Conservation (phyloP, 2,113 vertebrate genomes). For the Alces alces region DNA sequence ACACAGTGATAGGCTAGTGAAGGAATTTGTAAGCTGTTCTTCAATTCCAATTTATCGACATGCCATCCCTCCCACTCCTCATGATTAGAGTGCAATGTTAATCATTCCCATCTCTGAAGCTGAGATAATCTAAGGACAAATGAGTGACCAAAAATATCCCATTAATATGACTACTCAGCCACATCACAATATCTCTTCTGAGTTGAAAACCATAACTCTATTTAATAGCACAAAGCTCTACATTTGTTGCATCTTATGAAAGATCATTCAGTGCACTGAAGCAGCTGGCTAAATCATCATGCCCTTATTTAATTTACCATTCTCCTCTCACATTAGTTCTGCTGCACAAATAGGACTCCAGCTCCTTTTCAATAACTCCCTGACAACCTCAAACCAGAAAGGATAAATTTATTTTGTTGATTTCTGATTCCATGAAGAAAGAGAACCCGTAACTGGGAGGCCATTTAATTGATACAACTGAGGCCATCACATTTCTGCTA, state of each 20-base stretch:
- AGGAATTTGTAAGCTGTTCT: neutral
- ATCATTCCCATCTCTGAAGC: conserved; percentile 32
- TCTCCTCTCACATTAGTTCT: conserved; percentile 59
- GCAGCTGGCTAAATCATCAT: conserved; percentile 46
- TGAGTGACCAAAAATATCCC: conserved; percentile 36
- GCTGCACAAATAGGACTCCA: conserved; percentile 35
- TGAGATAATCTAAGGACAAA: conserved; percentile 53
- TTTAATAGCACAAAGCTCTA: conserved; percentile 51
- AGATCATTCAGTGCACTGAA: neutral
- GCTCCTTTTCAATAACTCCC: conserved; percentile 48
- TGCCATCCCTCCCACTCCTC: neutral
- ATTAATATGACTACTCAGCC: conserved; percentile 43
- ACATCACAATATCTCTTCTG: conserved; percentile 23
- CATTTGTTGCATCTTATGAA: conserved; percentile 41
- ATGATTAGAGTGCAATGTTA: neutral
- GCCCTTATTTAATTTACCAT: conserved; percentile 60
- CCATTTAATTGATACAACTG: neutral
- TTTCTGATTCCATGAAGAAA: neutral
- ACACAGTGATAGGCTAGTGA: neutral
- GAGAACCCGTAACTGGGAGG: neutral
- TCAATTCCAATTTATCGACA: conserved; percentile 25
- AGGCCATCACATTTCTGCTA: neutral
- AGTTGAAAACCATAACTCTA: conserved; percentile 50
- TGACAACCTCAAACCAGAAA: conserved; percentile 45
- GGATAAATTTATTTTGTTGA: conserved; percentile 26